Evolutionary conservation across 2,888 invertebrate species (phyloP), one percentile per base, ranked within the genome.

Genomic region (Temnothorax ravouxi): DNA sequence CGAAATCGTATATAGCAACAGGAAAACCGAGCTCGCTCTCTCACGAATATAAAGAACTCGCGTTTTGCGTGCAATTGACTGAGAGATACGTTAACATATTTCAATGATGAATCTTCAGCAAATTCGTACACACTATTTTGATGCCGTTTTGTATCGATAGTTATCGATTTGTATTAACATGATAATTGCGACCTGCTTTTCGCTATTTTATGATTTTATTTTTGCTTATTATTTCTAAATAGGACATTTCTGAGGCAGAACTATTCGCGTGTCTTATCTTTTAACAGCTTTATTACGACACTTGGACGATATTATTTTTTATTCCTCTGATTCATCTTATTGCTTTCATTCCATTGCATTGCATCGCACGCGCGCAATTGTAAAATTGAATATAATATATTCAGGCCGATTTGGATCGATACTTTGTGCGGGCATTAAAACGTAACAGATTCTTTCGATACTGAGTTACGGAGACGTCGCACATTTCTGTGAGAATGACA

Each of bases 401-500:
- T 47, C 25, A 18, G 18, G 0, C 50, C 25, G 25, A 25, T 50
- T 50, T 5, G 50, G 18, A 29, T 50, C 18, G 47, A 67, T 29
- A 50, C 50, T 44, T 50, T 69, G 18, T 13, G 50, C 25, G 21
- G 41, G 38, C 29, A 15, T 71, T 15, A 21, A 38, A 11, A 38
- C 2, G 18, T 25, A 38, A 56, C 71, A 50, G 29, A 52, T 8
- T 54, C 21, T 21, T 54, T 50, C 18, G 50, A 21, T 21, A 47
- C 47, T 8, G 52, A 50, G 3, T 52, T 64, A 38, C 47, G 38
- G 64, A 11, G 29, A 3, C 18, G 18, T 38, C 15, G 25, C 18
- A 56, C 38, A 41, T 66, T 52, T 76, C 41, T 66, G 13, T 25
- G n/a, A 52, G 52, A 76, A 54, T 18, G 38, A 38, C 38, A 25